Conservation (phyloP, 2,888 invertebrate species). For the Leptinotarsa rubiginosa region DNA sequence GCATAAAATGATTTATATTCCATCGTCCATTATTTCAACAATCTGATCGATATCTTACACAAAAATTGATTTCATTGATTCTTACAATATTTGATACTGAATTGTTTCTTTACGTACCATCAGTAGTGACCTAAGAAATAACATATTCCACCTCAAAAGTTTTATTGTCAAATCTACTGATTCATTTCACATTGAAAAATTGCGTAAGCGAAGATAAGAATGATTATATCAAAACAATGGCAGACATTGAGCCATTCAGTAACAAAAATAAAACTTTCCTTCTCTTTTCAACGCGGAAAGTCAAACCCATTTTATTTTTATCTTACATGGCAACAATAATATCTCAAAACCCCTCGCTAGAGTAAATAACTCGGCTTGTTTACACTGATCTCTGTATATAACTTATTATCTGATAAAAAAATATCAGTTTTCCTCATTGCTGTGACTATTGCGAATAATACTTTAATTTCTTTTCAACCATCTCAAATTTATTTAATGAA, state of each 20-base stretch:
- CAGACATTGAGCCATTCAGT: slow-evolving; percentile 11
- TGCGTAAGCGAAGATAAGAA: slow-evolving; percentile 16
- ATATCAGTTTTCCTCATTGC: background rate
- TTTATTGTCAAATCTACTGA: no score
- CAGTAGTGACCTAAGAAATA: no score
- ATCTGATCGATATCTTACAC: no score
- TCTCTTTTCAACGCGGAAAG: slow-evolving; percentile 31
- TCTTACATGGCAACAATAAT: slow-evolving; percentile 40
- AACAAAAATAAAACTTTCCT: slow-evolving; percentile 35
- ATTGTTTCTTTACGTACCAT: no score
- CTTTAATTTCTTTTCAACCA: background rate
- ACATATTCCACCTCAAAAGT: no score
- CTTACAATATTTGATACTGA: no score
- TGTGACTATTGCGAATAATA: background rate
- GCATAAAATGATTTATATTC: no score
- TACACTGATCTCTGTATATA: slow-evolving; percentile 7
- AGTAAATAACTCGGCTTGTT: slow-evolving; percentile 28
- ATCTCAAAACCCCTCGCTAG: slow-evolving; percentile 19
- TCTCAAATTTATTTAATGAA: background rate
- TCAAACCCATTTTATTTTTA: slow-evolving; percentile 39
- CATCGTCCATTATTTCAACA: no score
- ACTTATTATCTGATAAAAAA: slow-evolving; percentile 11
- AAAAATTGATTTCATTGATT: no score
- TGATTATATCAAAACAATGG: slow-evolving; percentile 22
- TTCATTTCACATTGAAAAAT: background rate